Evolutionary conservation across 2,113 vertebrate genomes (phyloP), one percentile per base, ranked within the genome.

Genomic region (Eurypyga helias): DNA sequence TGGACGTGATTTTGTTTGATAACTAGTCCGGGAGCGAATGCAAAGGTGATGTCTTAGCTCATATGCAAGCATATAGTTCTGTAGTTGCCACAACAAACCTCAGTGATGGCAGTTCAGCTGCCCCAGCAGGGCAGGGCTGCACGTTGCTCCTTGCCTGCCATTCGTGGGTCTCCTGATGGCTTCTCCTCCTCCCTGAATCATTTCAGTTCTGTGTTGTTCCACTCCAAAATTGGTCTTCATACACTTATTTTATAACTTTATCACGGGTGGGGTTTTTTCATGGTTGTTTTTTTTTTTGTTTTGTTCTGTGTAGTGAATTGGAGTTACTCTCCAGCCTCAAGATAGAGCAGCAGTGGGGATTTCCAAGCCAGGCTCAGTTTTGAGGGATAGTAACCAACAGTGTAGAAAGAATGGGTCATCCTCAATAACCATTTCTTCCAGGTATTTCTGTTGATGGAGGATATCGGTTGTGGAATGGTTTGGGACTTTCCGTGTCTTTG

Each of bases 271-370:
- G 18, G 1, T 2, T 21, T 21, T 43, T 36, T 10, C 7, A 6
- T n/a, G n/a, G 7, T 49, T 8, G 5, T 11, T 36, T 19, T 11
- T 19, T 49, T 41, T 43, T 49, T n/a, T n/a, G n/a, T n/a, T n/a
- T 41, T 41, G 0, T 26, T 41, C 26, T 13, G 4, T 62, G 29
- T 69, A 1, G 0, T 12, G 38, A 58, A 11, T 49, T 79, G 13
- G 23, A 57, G 23, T 78, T 89, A 24, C 17, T 45, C 23, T 55
- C 18, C 24, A 61, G 23, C 29, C 21, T 26, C 26, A 45, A 2
- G 29, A 14, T 21, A 73, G 31, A 76, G 45, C 49, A 83, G n/a
- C 49, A 38, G 0, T 45, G 25, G 23, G 54, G 17, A 38, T 80
- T 70, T 84, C 60, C 33, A 52, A 64, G 29, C 8, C 21, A 71